Evolutionary conservation across 2,797 vertebrate genomes (phyloP), one percentile per base, ranked within the genome.

Genomic region (Melanotaenia trifasciata): DNA sequence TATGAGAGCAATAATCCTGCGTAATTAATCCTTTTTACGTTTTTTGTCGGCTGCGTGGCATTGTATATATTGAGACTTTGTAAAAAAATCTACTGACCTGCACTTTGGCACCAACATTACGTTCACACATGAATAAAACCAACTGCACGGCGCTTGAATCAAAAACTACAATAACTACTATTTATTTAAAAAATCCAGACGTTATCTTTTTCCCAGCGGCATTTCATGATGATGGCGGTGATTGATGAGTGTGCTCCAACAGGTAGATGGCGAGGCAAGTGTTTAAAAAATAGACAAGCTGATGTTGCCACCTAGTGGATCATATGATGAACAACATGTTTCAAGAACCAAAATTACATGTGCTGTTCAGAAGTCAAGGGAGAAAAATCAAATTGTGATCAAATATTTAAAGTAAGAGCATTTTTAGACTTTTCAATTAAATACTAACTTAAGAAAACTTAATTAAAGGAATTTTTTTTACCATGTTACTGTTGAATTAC

Each of bases 281-380:
- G 10, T 53, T 10, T 11, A 33, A 3, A 22, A 18, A 58, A 38
- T 4, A 13, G 22, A 61, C 18, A 62, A 53, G 7, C 26, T n/a
- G 20, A 87, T 26, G 74, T 18, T 69, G 81, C 78, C 89, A 83
- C 43, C 90, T 88, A 72, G 89, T 85, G 91, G 81, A 66, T 35
- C 0, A 0, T 47, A 22, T 0, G 1, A 24, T 35, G 59, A 75
- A 79, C 63, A 77, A 64, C 64, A 68, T 20, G 22, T 56, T 54
- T 28, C 26, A 64, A 12, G 0, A 4, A 33, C 43, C 5, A 26
- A 4, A 32, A 32, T 33, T 57, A 11, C 12, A 20, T 33, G 14
- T 58, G 56, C 28, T 32, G 28, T 38, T 38, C 11, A 13, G 10
- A 38, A 10, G 33, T 35, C 33, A 35, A 35, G 28, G 3, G n/a